Conservation (phyloP, 2,888 invertebrate species). For the Macaria notata region DNA sequence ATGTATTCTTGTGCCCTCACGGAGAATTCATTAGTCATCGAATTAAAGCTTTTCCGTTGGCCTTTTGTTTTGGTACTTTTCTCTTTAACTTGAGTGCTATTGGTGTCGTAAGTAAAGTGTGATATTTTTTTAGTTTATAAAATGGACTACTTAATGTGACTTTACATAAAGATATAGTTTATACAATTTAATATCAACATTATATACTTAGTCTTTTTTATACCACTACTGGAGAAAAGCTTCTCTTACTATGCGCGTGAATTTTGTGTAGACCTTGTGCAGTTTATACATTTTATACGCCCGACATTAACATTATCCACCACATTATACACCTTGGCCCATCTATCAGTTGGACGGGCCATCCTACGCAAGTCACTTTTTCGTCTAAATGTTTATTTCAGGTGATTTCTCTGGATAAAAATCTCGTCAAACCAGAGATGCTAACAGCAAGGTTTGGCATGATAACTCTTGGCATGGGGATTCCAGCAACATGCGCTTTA, state of each 20-base stretch:
- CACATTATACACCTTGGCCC: no score
- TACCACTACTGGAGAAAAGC: no score
- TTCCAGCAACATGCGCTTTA: conserved; percentile 38
- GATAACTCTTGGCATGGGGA: conserved; percentile 42
- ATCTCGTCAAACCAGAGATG: conserved; percentile 40
- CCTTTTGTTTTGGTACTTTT: conserved; percentile 48
- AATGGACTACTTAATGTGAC: no score
- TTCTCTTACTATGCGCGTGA: no score
- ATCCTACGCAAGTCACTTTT: not conserved
- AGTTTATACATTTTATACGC: no score
- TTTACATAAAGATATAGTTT: no score
- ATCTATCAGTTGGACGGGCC: no score
- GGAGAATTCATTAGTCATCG: conserved; percentile 30
- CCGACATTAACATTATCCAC: no score
- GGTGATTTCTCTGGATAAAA: conserved; percentile 51
- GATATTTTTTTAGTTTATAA: no score
- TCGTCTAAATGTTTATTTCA: conserved; percentile 22
- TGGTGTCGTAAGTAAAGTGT: conserved; percentile 47
- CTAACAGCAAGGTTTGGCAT: conserved; percentile 46
- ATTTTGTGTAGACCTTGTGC: no score
- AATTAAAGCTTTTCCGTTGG: conserved; percentile 34
- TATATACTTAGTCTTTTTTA: no score
- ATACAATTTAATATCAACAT: no score
- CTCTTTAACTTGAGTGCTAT: conserved; percentile 53
- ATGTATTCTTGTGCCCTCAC: conserved; percentile 42